Evolutionary conservation across 2,888 invertebrate species (phyloP).

Genomic region (Epicampocera succincta): DNA sequence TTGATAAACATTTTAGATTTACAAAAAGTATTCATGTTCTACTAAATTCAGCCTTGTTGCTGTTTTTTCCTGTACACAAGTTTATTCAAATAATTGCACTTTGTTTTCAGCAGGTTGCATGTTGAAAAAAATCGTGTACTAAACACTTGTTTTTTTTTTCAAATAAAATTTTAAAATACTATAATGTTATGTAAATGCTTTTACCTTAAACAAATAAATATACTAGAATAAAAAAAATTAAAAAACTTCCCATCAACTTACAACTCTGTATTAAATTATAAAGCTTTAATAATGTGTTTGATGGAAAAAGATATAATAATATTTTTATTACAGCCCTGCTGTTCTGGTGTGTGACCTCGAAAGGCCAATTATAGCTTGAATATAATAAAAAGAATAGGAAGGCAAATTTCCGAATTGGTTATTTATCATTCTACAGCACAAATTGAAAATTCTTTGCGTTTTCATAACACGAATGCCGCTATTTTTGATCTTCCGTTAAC

Average conservation of each 20-base stretch:
- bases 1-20: neutral
- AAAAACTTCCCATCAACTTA: neutral
- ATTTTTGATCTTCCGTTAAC: too few species aligned
- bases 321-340: too few species aligned
- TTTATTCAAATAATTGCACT: neutral
- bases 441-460: too few species aligned
- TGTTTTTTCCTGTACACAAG: neutral
- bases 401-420: too few species aligned
- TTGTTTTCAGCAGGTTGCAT: neutral
- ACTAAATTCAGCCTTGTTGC: neutral
- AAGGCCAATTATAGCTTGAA: too few species aligned
- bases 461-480: too few species aligned
- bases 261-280: conserved; percentile 9
- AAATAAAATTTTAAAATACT: neutral
- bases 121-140: conserved; percentile 3
- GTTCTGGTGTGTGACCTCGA: too few species aligned
- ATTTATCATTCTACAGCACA: too few species aligned
- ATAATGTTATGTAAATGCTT: conserved; percentile 6
- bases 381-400: too few species aligned
- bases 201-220: neutral
- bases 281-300: neutral
- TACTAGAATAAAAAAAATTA: neutral
- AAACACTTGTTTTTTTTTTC: conserved; percentile 3
- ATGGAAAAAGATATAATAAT: too few species aligned
- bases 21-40: conserved; percentile 9